Evolutionary conservation across 2,888 invertebrate genomes (phyloP).

Genomic region (Oscheius sp.): DNA sequence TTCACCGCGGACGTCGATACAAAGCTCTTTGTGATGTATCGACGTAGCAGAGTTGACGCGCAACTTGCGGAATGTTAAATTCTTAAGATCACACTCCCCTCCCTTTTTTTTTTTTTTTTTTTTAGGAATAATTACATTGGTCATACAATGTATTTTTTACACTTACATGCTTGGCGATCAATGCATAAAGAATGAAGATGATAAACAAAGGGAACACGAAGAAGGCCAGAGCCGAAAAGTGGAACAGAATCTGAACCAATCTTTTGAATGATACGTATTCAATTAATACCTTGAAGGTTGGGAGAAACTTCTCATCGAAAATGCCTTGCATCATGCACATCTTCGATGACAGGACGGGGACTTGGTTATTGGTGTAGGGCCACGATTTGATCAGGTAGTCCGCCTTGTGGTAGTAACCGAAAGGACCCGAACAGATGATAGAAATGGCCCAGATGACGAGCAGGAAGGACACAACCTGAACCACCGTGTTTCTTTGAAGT

Average conservation of each 20-base stretch:
- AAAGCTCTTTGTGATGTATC: too few relatives aligned
- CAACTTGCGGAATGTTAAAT: too few relatives aligned
- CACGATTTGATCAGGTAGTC: constrained; percentile 60
- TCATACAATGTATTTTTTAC: not conserved
- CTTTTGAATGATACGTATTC: not conserved
- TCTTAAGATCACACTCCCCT: not conserved
- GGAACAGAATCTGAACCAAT: constrained; percentile 54
- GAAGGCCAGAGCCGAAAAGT: constrained; percentile 61
- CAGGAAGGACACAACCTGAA: constrained; percentile 37
- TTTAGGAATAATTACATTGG: not conserved
- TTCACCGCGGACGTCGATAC: too few relatives aligned
- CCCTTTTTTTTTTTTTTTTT: not conserved
- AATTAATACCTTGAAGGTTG: constrained; percentile 44
- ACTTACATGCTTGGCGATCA: constrained; percentile 53
- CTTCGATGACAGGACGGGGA: constrained; percentile 53
- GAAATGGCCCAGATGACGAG: constrained; percentile 58
- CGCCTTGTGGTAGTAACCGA: constrained; percentile 57
- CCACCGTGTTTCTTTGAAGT: not conserved
- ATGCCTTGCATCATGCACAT: constrained; percentile 61
- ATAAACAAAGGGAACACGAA: constrained; percentile 56
- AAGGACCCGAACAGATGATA: constrained; percentile 56
- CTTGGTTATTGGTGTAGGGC: constrained; percentile 51
- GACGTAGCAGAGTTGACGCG: too few relatives aligned
- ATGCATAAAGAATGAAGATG: constrained; percentile 55
- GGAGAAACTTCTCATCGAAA: constrained; percentile 47